Conservation (phyloP, 2,113 vertebrate species). For the Zosterops pallidus region DNA sequence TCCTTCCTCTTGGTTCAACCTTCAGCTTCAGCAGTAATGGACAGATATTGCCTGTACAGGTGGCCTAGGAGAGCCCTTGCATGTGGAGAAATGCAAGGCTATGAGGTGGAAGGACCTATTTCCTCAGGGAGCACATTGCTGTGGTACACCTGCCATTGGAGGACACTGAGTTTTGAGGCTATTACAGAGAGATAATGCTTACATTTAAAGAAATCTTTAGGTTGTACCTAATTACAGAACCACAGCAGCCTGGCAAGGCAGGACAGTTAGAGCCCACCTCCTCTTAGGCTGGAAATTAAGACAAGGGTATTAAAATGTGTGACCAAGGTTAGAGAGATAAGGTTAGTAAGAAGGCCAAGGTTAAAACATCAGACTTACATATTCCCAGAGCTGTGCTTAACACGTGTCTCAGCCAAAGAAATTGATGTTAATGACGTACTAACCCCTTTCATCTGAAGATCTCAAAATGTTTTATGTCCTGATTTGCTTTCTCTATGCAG, state of each 20-base stretch:
- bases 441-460: conserved; percentile 19
- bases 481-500: not conserved
- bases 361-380: not conserved
- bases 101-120: not conserved
- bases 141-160: fast-evolving
- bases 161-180: not conserved
- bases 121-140: not conserved
- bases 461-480: not conserved
- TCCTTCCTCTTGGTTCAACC: not conserved
- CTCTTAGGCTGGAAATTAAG: not conserved
- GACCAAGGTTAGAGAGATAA: not conserved
- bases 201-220: not conserved
- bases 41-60: not conserved
- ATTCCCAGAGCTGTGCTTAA: conserved; percentile 8
- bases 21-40: not conserved
- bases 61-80: not conserved
- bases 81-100: not conserved
- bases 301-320: not conserved
- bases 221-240: not conserved
- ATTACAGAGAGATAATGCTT: not conserved
- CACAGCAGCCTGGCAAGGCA: not conserved
- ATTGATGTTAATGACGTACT: not conserved
- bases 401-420: not conserved
- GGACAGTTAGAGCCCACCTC: not conserved
- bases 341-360: not conserved